Percentiles rank a stretch among this genome's conserved stretches.
phyloP scores from a whole-genome alignment of 2,888 invertebrate species.

The Agrotis exclamationis region DNA sequence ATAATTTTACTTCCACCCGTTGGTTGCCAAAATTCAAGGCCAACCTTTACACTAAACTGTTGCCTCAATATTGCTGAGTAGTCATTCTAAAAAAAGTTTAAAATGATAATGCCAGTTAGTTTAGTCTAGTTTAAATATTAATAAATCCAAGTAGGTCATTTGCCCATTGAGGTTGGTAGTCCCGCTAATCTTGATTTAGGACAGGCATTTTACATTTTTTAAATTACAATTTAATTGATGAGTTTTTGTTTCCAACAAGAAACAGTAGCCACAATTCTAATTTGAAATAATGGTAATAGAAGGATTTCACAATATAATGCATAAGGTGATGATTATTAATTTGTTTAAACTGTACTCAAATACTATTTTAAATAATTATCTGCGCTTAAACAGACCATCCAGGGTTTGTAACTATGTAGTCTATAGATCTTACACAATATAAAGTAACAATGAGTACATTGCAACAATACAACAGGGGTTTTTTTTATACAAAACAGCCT shows the following conservation, averaged over 20 bases:
- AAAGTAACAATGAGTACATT: slow-evolving; percentile 18
- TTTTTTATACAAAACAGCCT: slow-evolving; percentile 12
- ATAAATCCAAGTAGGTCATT: slow-evolving; percentile 39
- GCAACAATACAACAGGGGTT: slow-evolving; percentile 1
- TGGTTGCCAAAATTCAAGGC: slow-evolving; percentile 55
- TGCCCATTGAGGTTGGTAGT: slow-evolving; percentile 5
- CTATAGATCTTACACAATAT: slow-evolving; percentile 52
- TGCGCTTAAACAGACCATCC: not conserved
- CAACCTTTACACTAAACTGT: slow-evolving; percentile 34
- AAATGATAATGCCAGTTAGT: not conserved
- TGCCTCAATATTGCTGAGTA: slow-evolving; percentile 38
- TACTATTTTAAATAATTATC: too few relatives aligned
- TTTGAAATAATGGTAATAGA: not conserved
- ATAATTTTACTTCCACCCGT: slow-evolving; percentile 34
- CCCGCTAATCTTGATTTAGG: slow-evolving; percentile 12
- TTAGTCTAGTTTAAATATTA: too few relatives aligned
- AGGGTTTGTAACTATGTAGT: not conserved
- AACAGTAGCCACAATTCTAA: not conserved
- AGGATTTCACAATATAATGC: slow-evolving; percentile 13
- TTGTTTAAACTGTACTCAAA: not conserved
- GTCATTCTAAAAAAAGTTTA: slow-evolving; percentile 1
- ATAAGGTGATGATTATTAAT: not conserved
- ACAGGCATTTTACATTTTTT: slow-evolving; percentile 17
- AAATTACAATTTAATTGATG: not conserved
- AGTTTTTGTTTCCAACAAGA: slow-evolving; percentile 1